A percentile compares a stretch with the other conserved stretches of the same genome.
These are phyloP conservation scores for Stenolophus ochropezus DNA, from an alignment of 2,888 invertebrate species.

Conservation along the genomic window DNA sequence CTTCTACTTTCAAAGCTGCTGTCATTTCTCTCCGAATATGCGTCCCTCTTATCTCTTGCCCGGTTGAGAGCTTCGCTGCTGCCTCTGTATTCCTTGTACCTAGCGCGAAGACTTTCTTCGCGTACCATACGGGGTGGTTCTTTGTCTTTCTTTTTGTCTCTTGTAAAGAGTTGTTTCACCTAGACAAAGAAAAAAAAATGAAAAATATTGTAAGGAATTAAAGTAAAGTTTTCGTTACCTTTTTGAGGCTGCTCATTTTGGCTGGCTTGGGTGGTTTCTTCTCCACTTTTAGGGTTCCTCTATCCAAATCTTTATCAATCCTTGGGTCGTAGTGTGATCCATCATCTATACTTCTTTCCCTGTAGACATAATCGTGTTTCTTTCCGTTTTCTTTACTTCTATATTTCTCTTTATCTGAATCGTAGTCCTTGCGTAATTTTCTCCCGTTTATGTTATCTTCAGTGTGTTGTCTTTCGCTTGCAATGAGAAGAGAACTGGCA, in stretches of 20 bases:
- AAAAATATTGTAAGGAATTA: background rate
- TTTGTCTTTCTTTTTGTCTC: slow-evolving; percentile 81
- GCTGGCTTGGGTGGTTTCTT: slow-evolving; percentile 76
- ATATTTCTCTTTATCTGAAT: slow-evolving; percentile 67
- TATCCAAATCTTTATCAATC: slow-evolving; percentile 75
- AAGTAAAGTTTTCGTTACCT: slow-evolving; percentile 78
- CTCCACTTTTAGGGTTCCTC: slow-evolving; percentile 72
- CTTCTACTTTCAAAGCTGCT: slow-evolving; percentile 25
- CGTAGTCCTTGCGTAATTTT: slow-evolving; percentile 64
- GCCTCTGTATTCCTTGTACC: slow-evolving; percentile 78
- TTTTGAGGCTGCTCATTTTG: slow-evolving; percentile 84
- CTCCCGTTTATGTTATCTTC: slow-evolving; percentile 76
- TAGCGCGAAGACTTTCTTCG: slow-evolving; percentile 75
- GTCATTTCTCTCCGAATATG: slow-evolving; percentile 10
- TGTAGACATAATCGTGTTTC: slow-evolving; percentile 75
- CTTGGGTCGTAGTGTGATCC: slow-evolving; percentile 81
- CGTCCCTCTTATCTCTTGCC: background rate
- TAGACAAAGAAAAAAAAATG: slow-evolving; percentile 66
- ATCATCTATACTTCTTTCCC: slow-evolving; percentile 80
- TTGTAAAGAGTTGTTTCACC: slow-evolving; percentile 85
- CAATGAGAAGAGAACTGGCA: slow-evolving; percentile 81
- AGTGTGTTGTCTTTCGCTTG: slow-evolving; percentile 84
- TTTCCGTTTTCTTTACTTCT: slow-evolving; percentile 70
- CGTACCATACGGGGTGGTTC: slow-evolving; percentile 72
- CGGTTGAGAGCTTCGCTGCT: slow-evolving; percentile 67